Percentiles rank a stretch among this genome's conserved stretches.
Conservation (phyloP, 2,113 vertebrate species). For the Platichthys flesus region DNA sequence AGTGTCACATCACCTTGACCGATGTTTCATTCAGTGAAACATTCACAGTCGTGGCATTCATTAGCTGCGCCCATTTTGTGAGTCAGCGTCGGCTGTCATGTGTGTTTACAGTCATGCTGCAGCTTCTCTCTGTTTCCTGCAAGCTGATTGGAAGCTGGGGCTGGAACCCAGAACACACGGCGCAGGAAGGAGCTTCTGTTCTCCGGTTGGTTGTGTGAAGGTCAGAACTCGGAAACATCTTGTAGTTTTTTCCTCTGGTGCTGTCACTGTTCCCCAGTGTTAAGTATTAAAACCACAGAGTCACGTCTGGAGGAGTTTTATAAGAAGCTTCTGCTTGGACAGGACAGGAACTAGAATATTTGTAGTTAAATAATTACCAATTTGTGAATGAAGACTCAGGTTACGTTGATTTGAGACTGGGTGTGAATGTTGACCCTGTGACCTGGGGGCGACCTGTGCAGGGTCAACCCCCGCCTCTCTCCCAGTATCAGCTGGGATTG, state of each 20-base stretch:
- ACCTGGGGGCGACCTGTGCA: no score
- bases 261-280: neutral
- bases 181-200: neutral
- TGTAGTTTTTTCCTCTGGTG: neutral
- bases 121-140: neutral
- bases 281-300: neutral
- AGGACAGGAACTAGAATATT: no score
- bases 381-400: no score
- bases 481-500: no score
- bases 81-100: slow-evolving; percentile 38
- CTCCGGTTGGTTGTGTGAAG: neutral
- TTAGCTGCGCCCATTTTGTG: slow-evolving; percentile 38
- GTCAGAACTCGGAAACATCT: slow-evolving; percentile 4
- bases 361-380: no score
- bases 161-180: neutral
- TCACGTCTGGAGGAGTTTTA: no score
- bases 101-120: slow-evolving; percentile 12
- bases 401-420: no score
- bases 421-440: no score
- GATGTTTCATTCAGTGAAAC: slow-evolving; percentile 35
- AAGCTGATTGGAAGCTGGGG: neutral
- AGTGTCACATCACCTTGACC: slow-evolving; percentile 33
- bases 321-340: no score
- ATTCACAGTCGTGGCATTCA: slow-evolving; percentile 27
- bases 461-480: no score